Evolutionary conservation across 2,797 vertebrate genomes (phyloP).

Genomic region (Staurois parvus): DNA sequence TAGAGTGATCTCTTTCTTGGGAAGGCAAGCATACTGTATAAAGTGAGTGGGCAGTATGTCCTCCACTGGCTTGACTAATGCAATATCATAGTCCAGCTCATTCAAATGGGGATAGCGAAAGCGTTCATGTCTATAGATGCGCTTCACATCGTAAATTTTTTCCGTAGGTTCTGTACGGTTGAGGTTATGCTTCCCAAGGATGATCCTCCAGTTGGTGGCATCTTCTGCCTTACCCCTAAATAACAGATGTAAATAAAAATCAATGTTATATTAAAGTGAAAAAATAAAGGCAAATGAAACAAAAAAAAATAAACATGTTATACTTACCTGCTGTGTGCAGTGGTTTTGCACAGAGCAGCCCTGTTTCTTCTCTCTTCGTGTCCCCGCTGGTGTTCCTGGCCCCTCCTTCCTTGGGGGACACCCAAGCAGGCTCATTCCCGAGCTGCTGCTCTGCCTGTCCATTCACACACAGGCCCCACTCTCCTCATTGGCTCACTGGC

Average conservation of each 20-base stretch:
- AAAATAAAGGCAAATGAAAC: too few species aligned
- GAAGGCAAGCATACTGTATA: conserved; percentile 81
- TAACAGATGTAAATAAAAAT: not conserved
- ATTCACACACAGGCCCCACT: too few species aligned
- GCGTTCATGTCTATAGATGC: conserved; percentile 80
- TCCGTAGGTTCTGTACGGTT: conserved; percentile 75
- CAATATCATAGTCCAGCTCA: conserved; percentile 80
- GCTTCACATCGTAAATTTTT: conserved; percentile 74
- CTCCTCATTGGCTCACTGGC: too few species aligned
- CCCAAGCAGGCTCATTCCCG: too few species aligned
- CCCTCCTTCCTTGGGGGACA: too few species aligned
- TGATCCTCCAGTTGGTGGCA: conserved; percentile 77
- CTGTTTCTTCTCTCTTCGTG: too few species aligned
- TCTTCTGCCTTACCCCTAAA: conserved; percentile 80
- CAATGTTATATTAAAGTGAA: too few species aligned
- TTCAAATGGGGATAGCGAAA: conserved; percentile 78
- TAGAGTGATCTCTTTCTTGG: conserved; percentile 75
- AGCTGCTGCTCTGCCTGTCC: too few species aligned
- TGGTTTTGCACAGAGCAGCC: too few species aligned
- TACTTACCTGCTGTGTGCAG: too few species aligned
- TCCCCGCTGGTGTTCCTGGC: too few species aligned
- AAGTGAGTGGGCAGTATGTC: conserved; percentile 76
- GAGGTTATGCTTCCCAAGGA: conserved; percentile 82
- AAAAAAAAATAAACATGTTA: too few species aligned
- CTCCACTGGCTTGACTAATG: conserved; percentile 77